phyloP scores from a whole-genome alignment of 2,797 vertebrate species.

The Muraenolepis orangiensis region DNA sequence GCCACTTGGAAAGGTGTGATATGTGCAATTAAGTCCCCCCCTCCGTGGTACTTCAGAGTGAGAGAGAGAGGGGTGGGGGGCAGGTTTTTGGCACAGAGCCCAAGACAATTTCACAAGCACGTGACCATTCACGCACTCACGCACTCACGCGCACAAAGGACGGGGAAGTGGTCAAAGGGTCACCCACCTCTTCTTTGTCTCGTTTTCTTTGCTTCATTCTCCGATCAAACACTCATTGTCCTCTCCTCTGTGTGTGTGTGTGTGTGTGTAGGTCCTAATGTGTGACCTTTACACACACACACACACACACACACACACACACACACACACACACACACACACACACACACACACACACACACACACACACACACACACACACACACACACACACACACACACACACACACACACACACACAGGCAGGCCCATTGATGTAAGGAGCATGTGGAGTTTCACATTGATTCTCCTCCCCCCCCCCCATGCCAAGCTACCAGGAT shows the following conservation, averaged over 20 bases:
- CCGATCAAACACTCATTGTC: slow-evolving; percentile 14
- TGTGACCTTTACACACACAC: slow-evolving; percentile 59
- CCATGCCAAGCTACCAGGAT: slow-evolving; percentile 5
- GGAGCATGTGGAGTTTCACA: too few species aligned
- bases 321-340: too few species aligned
- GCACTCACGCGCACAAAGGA: neutral
- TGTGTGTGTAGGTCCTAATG: slow-evolving; percentile 36
- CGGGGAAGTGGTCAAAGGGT: neutral
- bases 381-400: too few species aligned
- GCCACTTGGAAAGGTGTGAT: slow-evolving; percentile 32
- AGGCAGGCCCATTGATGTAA: too few species aligned
- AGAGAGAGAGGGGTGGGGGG: slow-evolving; percentile 2
- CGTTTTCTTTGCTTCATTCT: neutral
- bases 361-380: neutral
- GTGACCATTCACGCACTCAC: neutral
- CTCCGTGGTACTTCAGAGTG: slow-evolving; percentile 25
- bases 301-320: slow-evolving; percentile 2
- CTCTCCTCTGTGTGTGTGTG: slow-evolving; percentile 30
- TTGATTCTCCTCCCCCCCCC: too few species aligned
- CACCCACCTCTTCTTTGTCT: neutral
- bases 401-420: too few species aligned
- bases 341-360: too few species aligned
- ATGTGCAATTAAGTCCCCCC: slow-evolving; percentile 38
- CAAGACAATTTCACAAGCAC: neutral
- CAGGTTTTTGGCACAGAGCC: slow-evolving; percentile 25